Evolutionary conservation across 2,797 vertebrate genomes (phyloP).

Genomic region (Vultur gryphus): DNA sequence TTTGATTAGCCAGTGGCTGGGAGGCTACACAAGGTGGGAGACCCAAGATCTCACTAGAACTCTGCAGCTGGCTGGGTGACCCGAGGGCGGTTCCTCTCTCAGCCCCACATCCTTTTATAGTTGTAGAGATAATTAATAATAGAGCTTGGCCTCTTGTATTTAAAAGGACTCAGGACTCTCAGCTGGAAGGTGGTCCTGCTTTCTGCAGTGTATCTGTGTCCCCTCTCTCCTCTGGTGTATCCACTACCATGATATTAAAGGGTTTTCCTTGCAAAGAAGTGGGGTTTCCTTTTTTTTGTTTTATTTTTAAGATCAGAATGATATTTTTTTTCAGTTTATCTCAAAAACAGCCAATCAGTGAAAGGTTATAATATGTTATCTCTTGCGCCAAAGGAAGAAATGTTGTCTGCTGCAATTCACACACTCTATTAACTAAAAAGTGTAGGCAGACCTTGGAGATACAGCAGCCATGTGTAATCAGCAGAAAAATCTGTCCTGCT

Average conservation of each 20-base stretch:
- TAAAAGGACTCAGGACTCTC: background rate
- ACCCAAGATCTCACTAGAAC: background rate
- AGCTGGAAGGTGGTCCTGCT: background rate
- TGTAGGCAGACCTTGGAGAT: background rate
- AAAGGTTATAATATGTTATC: background rate
- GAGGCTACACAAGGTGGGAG: background rate
- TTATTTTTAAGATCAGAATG: background rate
- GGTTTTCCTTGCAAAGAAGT: background rate
- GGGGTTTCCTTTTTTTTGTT: background rate
- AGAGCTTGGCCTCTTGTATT: background rate
- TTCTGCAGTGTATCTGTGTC: background rate
- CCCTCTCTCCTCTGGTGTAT: background rate
- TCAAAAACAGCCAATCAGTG: background rate
- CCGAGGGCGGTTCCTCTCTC: background rate
- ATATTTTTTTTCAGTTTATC: background rate
- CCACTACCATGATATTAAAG: background rate
- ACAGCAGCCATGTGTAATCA: background rate
- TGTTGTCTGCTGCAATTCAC: background rate
- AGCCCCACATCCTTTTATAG: background rate
- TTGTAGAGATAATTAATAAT: background rate
- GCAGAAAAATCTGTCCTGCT: background rate
- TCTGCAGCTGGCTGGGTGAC: background rate
- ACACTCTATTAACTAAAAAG: background rate
- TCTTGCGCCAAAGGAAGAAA: background rate
- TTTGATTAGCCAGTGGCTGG: background rate